Evolutionary conservation across 2,888 invertebrate genomes (phyloP), one percentile per base, ranked within the genome.

Genomic region (Erannis defoliaria): DNA sequence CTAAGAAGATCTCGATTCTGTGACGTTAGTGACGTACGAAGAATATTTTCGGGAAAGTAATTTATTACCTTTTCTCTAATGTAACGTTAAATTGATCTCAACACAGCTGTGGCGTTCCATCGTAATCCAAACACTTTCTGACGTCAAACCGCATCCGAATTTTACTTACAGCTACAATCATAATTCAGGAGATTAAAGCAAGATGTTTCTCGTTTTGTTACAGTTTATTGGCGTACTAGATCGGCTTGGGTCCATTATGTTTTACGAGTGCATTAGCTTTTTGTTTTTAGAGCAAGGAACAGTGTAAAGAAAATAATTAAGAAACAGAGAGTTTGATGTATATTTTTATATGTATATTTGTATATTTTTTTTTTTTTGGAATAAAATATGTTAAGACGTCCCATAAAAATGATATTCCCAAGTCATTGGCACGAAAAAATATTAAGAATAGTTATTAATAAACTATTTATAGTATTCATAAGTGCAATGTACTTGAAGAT

Each of bases 71-170:
- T 31, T 51, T 26, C 14, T 33, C 23, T 42, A 48, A 54, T 42
- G 23, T 16, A 33, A 18, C 16, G 12, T 21, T 37, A 45, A 21
- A 62, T 26, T 62, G 54, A 62, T 29, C 18, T 51, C 31, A 14
- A 33, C 51, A n/a, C 68, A 69, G 65, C 64, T 63, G 69, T 45
- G 2, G 18, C 38, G 45, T 43, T 35, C 33, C 9, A 46, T 31
- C 51, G 18, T 16, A 43, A 55, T 45, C 45, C 26, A 45, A 50
- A 55, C 48, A 37, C 37, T 55, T 48, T 35, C 50, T 67, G 67
- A 69, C 67, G 65, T 67, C 69, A 67, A 37, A 40, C 40, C 29
- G 19, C 10, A 21, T 40, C 16, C 42, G 16, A 16, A 12, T 37
- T 53, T 45, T 16, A 58, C 16, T 50, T 35, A 50, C 31, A 10